A percentile compares a stretch with the other conserved stretches of the same genome.
Conservation (phyloP, 2,888 invertebrate genomes). For the Meteorus cinctellus region DNA sequence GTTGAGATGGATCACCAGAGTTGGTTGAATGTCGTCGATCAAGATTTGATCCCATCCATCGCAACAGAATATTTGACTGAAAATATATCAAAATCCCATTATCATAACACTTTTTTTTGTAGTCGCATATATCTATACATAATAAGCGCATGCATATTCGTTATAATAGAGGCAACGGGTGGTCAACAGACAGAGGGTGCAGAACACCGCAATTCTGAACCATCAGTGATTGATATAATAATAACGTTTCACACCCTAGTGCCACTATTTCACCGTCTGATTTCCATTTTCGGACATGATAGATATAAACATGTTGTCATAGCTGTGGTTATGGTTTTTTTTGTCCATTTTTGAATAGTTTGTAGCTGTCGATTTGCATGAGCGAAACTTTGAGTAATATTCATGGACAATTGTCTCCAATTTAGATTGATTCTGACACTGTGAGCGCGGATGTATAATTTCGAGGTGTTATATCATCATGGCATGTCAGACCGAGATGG, state of each 20-base stretch:
- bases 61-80: constrained; percentile 15
- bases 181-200: constrained; percentile 1
- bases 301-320: background rate
- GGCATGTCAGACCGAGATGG: background rate
- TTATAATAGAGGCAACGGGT: background rate
- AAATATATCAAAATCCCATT: background rate
- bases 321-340: background rate
- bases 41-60: constrained; percentile 30
- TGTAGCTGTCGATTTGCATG: background rate
- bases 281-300: background rate
- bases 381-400: background rate
- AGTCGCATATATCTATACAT: background rate
- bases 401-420: background rate
- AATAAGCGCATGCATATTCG: background rate
- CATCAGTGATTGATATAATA: constrained; percentile 23
- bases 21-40: constrained; percentile 35
- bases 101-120: background rate
- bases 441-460: background rate
- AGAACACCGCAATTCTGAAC: background rate
- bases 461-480: background rate
- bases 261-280: background rate
- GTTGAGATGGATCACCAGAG: constrained; percentile 67
- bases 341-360: background rate
- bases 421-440: background rate
- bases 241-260: constrained; percentile 13